Evolutionary conservation across 2,888 invertebrate genomes (phyloP).

Genomic region (Neria commutata): DNA sequence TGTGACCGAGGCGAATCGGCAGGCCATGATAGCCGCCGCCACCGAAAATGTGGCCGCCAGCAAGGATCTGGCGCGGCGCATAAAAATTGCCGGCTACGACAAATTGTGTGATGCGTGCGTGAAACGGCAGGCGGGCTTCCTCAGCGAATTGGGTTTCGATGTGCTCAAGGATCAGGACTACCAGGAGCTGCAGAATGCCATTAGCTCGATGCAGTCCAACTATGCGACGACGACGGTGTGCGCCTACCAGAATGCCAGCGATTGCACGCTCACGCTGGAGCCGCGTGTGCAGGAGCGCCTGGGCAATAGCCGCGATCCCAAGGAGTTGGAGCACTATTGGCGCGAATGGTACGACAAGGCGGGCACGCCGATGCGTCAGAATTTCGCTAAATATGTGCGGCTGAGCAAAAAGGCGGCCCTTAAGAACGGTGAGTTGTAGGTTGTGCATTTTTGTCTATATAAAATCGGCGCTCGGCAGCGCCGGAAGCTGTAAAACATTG

Average conservation of each 20-base stretch:
- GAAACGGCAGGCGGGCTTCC: slow-evolving; percentile 74
- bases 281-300: slow-evolving; percentile 70
- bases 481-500: too few species aligned
- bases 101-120: slow-evolving; percentile 71
- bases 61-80: slow-evolving; percentile 51
- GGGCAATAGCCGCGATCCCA: slow-evolving; percentile 73
- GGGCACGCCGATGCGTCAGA: slow-evolving; percentile 68
- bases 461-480: too few species aligned
- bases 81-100: slow-evolving; percentile 69
- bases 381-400: slow-evolving; percentile 71
- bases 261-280: slow-evolving; percentile 74
- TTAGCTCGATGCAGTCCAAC: slow-evolving; percentile 76
- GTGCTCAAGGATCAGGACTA: slow-evolving; percentile 73
- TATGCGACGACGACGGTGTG: slow-evolving; percentile 81
- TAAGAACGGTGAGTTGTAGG: slow-evolving; percentile 67
- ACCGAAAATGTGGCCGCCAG: slow-evolving; percentile 45
- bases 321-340: slow-evolving; percentile 81
- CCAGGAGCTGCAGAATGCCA: slow-evolving; percentile 67
- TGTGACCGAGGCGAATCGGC: slow-evolving; percentile 74
- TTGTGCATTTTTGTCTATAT: background rate
- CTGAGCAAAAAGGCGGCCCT: slow-evolving; percentile 73
- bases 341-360: slow-evolving; percentile 78
- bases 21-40: slow-evolving; percentile 55
- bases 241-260: slow-evolving; percentile 66
- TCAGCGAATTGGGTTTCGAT: slow-evolving; percentile 73